These are phyloP conservation scores for Drosophila tanythrix DNA, from an alignment of 2,888 invertebrate species.

Conservation along the genomic window DNA sequence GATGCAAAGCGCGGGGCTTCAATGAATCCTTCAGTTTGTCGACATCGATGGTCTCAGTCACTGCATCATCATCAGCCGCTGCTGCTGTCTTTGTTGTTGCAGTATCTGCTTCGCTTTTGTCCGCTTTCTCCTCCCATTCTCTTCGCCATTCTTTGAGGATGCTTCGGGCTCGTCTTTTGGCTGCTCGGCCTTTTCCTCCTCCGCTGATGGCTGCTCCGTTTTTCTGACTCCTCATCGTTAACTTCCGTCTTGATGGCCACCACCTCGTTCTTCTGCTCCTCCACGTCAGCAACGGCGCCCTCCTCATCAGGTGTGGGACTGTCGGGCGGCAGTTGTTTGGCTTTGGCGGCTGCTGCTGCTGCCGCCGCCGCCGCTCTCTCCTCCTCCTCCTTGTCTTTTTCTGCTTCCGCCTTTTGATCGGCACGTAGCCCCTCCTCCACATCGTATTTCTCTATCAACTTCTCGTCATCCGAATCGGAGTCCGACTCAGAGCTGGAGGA, in stretches of 20 bases:
- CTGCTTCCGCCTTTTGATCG: constrained; percentile 68
- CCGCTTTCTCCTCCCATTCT: constrained; percentile 21
- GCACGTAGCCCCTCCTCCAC: constrained; percentile 65
- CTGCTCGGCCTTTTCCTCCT: constrained; percentile 51
- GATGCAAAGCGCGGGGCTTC: constrained; percentile 92
- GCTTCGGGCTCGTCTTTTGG: neutral
- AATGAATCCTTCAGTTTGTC: constrained; percentile 85
- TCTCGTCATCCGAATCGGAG: constrained; percentile 79
- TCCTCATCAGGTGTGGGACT: constrained; percentile 70
- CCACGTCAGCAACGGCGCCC: constrained; percentile 7
- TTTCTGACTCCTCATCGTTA: constrained; percentile 22
- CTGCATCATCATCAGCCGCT: constrained; percentile 1
- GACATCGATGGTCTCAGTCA: constrained; percentile 84
- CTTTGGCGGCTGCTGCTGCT: constrained; percentile 24
- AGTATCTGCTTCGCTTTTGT: constrained; percentile 10
- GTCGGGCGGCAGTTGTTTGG: constrained; percentile 19
- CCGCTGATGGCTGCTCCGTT: constrained; percentile 52
- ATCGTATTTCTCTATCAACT: constrained; percentile 83
- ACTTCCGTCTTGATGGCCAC: constrained; percentile 39
- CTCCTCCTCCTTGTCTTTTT: constrained; percentile 47
- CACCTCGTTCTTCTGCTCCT: constrained; percentile 43
- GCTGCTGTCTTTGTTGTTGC: constrained; percentile 59
- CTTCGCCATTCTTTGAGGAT: constrained; percentile 56
- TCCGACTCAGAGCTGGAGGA: constrained; percentile 76
- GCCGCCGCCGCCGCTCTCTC: neutral